Evolutionary conservation across 2,797 vertebrate species (phyloP), one percentile per base, ranked within the genome.

Genomic region (Helostoma temminkii): DNA sequence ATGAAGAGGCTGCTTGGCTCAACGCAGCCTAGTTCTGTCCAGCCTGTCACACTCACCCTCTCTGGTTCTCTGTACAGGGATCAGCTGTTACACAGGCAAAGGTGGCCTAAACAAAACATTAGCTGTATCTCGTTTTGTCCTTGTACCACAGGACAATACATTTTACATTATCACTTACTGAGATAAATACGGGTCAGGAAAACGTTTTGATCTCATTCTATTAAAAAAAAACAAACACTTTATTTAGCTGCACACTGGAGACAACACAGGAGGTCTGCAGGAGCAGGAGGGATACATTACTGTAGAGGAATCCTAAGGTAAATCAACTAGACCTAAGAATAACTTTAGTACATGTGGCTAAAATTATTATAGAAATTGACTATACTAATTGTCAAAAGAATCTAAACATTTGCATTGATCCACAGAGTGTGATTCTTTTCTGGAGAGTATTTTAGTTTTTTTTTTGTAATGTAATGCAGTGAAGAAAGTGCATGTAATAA

Each of bases 1-100:
- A 55, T 67, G 68, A 47, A 19, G 49, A 49, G 30, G 41, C 19
- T 71, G 54, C 52, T 74, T 71, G 80, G 65, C 52, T 49, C 9
- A 39, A 45, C 3, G 41, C 65, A 73, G 72, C 65, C 73, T 72
- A 54, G 59, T 74, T 84, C 72, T 87, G 80, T 88, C 76, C 63
- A 60, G 62, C 36, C n/a, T 21, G 24, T 76, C 71, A 65, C 66
- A 34, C 48, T 54, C 7, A 15, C 53, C 64, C 1, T 12, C 43
- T 53, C 34, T 5, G 8, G 49, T 32, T 21, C 64, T 47, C 43
- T 47, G 55, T 16, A 25, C 57, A 61, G 5, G 3, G 47, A 74
- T 82, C 61, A 56, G 66, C 68, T 48, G 62, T 42, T 63, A 41
- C 54, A 34, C 22, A 55, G 25, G 43, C 55, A 48, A 74, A 69